Conservation (phyloP, 2,888 invertebrate species). For the Agrochola macilenta region DNA sequence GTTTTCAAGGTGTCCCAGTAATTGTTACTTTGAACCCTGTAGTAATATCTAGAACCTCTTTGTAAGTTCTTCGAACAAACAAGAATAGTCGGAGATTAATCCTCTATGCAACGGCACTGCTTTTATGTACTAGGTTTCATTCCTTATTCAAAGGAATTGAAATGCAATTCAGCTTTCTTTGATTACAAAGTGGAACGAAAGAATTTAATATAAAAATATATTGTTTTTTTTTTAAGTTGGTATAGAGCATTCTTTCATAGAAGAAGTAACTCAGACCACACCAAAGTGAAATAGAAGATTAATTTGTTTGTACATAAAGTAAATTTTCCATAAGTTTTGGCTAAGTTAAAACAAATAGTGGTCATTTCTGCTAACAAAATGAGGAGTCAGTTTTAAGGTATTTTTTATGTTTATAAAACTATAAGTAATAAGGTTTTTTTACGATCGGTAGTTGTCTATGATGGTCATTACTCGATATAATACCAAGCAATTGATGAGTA, state of each 20-base stretch:
- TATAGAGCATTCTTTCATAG: background rate
- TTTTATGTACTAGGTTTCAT: slow-evolving; percentile 25
- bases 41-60: slow-evolving; percentile 46
- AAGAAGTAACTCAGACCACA: background rate
- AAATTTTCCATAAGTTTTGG: no score
- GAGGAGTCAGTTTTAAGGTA: no score
- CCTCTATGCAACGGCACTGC: slow-evolving; percentile 19
- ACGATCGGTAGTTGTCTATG: no score
- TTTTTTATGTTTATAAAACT: no score
- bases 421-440: no score
- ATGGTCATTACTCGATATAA: no score
- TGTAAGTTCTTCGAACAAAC: slow-evolving; percentile 45
- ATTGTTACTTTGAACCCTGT: slow-evolving; percentile 35
- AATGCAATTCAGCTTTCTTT: slow-evolving; percentile 52
- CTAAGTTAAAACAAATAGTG: no score
- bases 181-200: slow-evolving; percentile 52
- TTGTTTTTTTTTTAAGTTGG: background rate
- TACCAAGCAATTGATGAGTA: no score
- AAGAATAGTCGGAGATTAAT: slow-evolving; percentile 45
- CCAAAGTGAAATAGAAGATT: background rate
- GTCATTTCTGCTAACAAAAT: no score
- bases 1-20: slow-evolving; percentile 29
- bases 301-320: no score
- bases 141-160: slow-evolving; percentile 48
- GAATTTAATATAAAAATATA: slow-evolving; percentile 38